Base-by-base conservation (phyloP, 2,797 vertebrate genomes). In the Typhlichthys subterraneus region DNA sequence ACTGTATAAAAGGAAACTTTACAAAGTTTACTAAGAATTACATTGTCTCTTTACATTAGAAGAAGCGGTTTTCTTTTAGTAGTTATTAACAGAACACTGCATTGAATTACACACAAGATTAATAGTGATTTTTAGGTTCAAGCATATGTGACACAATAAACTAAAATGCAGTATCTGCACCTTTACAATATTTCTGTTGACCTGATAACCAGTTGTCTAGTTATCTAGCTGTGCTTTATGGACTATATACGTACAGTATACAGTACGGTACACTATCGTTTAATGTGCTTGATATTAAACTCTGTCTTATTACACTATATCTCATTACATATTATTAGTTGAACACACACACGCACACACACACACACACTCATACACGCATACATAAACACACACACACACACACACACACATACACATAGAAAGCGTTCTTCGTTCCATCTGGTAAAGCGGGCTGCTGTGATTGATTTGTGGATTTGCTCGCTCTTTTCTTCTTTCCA, bases 391-490 rank as follows among this genome's bases (percentile, higher is more conserved):
- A 66, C 73, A 75, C 71, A 65, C 74, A 67, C 73, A 63, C 72
- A 62, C 67, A 19, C 61, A 55, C 72, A 46, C 57, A 50, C 57
- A 42, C 54, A 72, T 59, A 66, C 70, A 60, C 53, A 75, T 15
- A 63, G 45, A 55, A 84, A 84, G 87, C 86, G 80, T 78, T 77
- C 72, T 81, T 89, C 87, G 88, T 87, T 91, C 87, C 86, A 85
- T 90, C 85, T 87, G 81, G 79, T 88, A 89, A 91, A 91, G 88
- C 89, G 87, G 78, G 85, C 85, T 87, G 86, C 90, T 87, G 87
- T 90, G 90, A 91, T 95, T 96, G 95, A 97, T 97, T 97, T 97
- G 95, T 97, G 95, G 95, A 95, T 96, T 96, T 96, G 94, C 94
- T 93, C 77, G 93, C 93, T 94, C 82, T 87, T 96, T 96, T 95